phyloP scores from a whole-genome alignment of 2,888 invertebrate species.

The Caradrina kadenii region DNA sequence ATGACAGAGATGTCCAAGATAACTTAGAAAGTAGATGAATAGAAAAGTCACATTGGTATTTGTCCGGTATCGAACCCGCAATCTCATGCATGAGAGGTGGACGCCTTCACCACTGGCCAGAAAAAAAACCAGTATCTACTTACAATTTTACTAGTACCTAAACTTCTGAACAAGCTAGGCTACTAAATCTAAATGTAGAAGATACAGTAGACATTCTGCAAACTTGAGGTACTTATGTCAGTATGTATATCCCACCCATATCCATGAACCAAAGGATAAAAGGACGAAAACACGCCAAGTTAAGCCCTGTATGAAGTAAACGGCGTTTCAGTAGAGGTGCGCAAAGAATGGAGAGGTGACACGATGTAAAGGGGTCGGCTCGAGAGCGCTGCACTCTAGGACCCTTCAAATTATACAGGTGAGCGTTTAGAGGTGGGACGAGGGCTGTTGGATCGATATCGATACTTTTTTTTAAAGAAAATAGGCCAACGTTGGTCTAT shows the following conservation, averaged over 20 bases:
- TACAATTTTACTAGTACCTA: too few species aligned
- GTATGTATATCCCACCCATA: conserved; percentile 12
- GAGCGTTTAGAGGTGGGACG: conserved; percentile 68
- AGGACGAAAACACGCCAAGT: conserved; percentile 49
- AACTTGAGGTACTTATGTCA: neutral
- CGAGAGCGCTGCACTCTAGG: conserved; percentile 75
- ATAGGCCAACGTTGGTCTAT: too few species aligned
- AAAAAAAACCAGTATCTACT: too few species aligned
- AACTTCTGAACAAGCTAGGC: too few species aligned
- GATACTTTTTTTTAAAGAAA: conserved; percentile 35
- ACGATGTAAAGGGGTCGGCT: conserved; percentile 79
- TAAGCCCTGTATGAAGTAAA: conserved; percentile 62
- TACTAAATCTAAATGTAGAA: conserved; percentile 4
- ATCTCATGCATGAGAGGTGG: too few species aligned
- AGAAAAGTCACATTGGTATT: too few species aligned
- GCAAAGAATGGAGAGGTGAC: conserved; percentile 74
- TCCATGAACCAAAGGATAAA: conserved; percentile 50
- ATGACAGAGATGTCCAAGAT: too few species aligned
- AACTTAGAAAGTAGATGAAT: too few species aligned
- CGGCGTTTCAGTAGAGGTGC: conserved; percentile 63
- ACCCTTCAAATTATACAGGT: conserved; percentile 85
- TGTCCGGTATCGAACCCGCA: too few species aligned
- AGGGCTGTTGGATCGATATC: conserved; percentile 40
- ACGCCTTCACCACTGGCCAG: too few species aligned
- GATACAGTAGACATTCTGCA: neutral